Conservation (phyloP, 2,888 invertebrate species). For the Sisyra terminalis region DNA sequence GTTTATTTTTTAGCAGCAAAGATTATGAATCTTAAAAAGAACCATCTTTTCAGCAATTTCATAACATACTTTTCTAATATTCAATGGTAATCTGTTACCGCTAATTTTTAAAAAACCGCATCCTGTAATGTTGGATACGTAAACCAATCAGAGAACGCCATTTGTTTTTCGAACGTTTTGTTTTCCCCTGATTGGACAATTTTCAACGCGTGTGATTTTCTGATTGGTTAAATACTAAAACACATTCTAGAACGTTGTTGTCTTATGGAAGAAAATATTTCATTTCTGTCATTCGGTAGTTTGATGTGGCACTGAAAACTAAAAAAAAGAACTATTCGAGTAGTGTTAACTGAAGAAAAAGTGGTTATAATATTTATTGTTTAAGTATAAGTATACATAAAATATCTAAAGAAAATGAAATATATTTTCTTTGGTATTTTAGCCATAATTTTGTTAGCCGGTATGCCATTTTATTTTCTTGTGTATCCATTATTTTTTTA, state of each 20-base stretch:
- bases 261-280: neutral
- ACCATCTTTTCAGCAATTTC: no score
- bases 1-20: no score
- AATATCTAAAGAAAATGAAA: neutral
- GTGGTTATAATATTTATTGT: neutral
- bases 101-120: neutral
- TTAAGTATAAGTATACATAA: neutral
- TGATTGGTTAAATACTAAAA: neutral
- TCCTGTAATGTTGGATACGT: neutral
- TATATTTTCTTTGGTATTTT: constrained; percentile 1
- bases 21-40: no score
- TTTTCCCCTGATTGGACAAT: neutral
- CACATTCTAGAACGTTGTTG: neutral
- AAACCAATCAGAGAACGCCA: constrained; percentile 3
- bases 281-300: neutral
- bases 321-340: neutral
- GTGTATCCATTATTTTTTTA: neutral
- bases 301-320: no score
- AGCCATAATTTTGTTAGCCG: neutral
- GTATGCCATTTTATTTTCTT: no score
- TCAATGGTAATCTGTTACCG: neutral
- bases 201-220: neutral
- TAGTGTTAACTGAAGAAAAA: neutral
- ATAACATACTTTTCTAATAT: neutral
- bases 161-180: neutral